Evolutionary conservation across 2,113 vertebrate species (phyloP), one percentile per base, ranked within the genome.

Genomic region (Takifugu bimaculatus): DNA sequence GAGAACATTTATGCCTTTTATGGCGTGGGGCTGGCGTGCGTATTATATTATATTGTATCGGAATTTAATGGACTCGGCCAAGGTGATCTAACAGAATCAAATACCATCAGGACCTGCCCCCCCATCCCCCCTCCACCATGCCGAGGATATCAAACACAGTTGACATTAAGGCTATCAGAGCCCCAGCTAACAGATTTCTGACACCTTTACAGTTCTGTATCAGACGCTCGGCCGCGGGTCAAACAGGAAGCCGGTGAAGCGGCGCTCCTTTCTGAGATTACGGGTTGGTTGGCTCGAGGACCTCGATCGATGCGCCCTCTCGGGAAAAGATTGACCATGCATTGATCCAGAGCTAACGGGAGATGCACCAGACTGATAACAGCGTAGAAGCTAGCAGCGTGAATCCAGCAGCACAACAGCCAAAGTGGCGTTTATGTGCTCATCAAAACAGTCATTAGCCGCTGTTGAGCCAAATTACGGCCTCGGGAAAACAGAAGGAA

Each of bases 291-390:
- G 72, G 78, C 80, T 71, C 48, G 68, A 74, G 83, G 86, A 80
- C 83, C 74, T 69, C 44, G 73, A 90, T 91, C 87, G 48, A 91
- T 91, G 57, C 63, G 1, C 81, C 81, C 86, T 82, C 86, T 85
- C 82, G 75, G 83, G 86, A 88, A 86, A 76, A 88, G 75, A 85
- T 91, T 92, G 87, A 87, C 85, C 79, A 86, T 54, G 80, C 81
- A 92, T 92, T 81, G 91, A 91, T 83, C 88, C 74, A 48, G 54
- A 49, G 76, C 68, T 75, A 88, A 86, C 85, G 76, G 67, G 75
- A 73, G 81, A 70, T 54, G 69, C 83, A 77, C 60, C 71, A 57
- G 65, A 68, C 70, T 73, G 28, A 74, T 63, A 67, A 20, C 20
- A 66, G 68, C 69, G 51, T 20, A 57, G 62, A 51, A 25, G 50